Percentiles rank a stretch among this genome's conserved stretches.
phyloP scores from a whole-genome alignment of 2,797 vertebrate species.

The Bovichtus diacanthus region DNA sequence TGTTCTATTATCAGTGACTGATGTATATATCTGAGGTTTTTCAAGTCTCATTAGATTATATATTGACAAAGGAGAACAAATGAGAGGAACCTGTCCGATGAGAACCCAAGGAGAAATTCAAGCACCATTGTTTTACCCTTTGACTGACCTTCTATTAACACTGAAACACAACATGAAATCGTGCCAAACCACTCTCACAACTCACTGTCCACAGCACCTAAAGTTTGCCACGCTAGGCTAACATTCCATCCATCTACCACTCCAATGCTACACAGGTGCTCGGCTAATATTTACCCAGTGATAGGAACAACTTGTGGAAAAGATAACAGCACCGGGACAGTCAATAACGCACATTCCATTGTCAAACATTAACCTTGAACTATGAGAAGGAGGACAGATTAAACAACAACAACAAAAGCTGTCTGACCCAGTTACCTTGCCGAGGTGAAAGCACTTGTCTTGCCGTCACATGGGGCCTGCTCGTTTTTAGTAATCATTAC shows the following conservation, averaged over 20 bases:
- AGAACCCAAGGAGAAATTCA: neutral
- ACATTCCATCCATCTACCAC: constrained; percentile 30
- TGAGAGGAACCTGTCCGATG: neutral
- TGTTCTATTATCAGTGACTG: neutral
- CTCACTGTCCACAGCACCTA: neutral
- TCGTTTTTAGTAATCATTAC: constrained; percentile 69
- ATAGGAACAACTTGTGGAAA: constrained; percentile 51
- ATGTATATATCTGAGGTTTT: neutral
- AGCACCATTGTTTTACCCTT: constrained; percentile 8
- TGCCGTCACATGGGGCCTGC: constrained; percentile 34
- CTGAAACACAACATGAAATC: neutral
- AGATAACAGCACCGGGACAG: constrained; percentile 40
- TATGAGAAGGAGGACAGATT: constrained; percentile 12
- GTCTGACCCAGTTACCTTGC: constrained; percentile 55
- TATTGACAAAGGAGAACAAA: neutral
- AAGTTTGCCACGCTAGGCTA: constrained; percentile 22
- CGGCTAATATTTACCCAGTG: constrained; percentile 71
- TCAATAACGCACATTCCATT: constrained; percentile 48
- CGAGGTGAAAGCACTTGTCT: constrained; percentile 31
- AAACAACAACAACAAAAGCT: constrained; percentile 32
- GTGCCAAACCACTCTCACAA: neutral
- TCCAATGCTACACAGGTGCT: constrained; percentile 32
- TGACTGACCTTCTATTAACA: constrained; percentile 28
- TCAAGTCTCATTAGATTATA: neutral
- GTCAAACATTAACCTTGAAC: constrained; percentile 62